A percentile compares a stretch with the other conserved stretches of the same genome.
Evolutionary conservation across 2,888 invertebrate species (phyloP).

Genomic region (Limnephilus marmoratus): DNA sequence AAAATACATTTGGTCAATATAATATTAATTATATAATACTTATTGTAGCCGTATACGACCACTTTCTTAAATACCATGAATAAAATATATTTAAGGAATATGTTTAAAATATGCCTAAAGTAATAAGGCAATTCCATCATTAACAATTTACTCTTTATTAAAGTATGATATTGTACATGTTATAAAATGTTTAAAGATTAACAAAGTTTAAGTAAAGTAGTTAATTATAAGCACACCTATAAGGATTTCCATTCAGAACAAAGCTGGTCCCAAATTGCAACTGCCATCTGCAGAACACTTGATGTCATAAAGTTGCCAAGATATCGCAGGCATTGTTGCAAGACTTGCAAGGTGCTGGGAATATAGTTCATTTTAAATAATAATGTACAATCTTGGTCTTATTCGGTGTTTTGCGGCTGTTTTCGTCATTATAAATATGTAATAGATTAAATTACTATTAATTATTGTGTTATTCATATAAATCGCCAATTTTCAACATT

Average conservation of each 20-base stretch:
- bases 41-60: too few species aligned
- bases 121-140: neutral
- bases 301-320: neutral
- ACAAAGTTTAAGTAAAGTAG: neutral
- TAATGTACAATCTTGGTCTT: neutral
- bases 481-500: too few species aligned
- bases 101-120: neutral
- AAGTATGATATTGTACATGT: neutral
- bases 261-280: slow-evolving; percentile 5
- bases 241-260: neutral
- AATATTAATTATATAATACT: too few species aligned
- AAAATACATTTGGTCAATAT: too few species aligned
- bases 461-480: too few species aligned
- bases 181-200: neutral
- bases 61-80: too few species aligned
- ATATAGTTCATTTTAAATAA: neutral
- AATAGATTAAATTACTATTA: neutral
- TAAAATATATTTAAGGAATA: too few species aligned
- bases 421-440: neutral
- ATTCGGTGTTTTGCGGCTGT: neutral
- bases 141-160: neutral
- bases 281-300: slow-evolving; percentile 14
- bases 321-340: neutral
- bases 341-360: slow-evolving; percentile 12
- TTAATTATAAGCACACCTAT: neutral